Evolutionary conservation across 2,113 vertebrate species (phyloP).

Genomic region (Clinocottus analis): DNA sequence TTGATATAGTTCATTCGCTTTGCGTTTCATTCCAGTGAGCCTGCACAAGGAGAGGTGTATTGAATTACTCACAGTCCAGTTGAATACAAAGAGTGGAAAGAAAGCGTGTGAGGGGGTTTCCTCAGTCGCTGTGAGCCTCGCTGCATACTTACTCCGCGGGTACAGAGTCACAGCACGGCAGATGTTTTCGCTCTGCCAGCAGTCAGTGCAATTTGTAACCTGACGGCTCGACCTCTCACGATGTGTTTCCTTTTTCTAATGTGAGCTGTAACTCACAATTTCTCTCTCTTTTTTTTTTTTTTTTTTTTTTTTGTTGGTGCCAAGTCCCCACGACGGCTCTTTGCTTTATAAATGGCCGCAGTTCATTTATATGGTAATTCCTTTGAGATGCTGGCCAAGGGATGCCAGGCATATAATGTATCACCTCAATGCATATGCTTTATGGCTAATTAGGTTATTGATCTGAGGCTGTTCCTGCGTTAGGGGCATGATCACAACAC

Average conservation of each 20-base stretch:
- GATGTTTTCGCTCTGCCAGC: constrained; percentile 52
- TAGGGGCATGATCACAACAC: constrained; percentile 63
- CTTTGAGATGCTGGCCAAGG: constrained; percentile 61
- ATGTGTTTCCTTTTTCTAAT: constrained; percentile 64
- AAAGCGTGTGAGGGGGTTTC: constrained; percentile 65
- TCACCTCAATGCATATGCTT: constrained; percentile 74
- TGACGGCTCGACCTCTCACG: constrained; percentile 40
- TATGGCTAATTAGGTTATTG: constrained; percentile 81
- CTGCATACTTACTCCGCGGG: constrained; percentile 21
- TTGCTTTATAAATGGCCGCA: constrained; percentile 69
- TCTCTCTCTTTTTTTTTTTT: too few species aligned
- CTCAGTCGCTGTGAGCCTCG: constrained; percentile 42
- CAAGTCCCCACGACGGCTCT: constrained; percentile 55
- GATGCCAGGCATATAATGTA: constrained; percentile 76
- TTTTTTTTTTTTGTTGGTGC: too few species aligned
- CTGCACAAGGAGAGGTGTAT: constrained; percentile 69
- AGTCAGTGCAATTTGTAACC: constrained; percentile 48
- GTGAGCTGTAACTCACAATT: constrained; percentile 47
- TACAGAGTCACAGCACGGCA: constrained; percentile 45
- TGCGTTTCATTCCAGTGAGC: constrained; percentile 68
- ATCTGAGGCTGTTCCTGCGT: constrained; percentile 63
- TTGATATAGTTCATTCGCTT: constrained; percentile 64
- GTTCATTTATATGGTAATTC: constrained; percentile 77
- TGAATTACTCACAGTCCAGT: constrained; percentile 76
- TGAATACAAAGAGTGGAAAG: constrained; percentile 74